phyloP scores from a whole-genome alignment of 1,140 invertebrate species.

The Lucilia sericata region DNA sequence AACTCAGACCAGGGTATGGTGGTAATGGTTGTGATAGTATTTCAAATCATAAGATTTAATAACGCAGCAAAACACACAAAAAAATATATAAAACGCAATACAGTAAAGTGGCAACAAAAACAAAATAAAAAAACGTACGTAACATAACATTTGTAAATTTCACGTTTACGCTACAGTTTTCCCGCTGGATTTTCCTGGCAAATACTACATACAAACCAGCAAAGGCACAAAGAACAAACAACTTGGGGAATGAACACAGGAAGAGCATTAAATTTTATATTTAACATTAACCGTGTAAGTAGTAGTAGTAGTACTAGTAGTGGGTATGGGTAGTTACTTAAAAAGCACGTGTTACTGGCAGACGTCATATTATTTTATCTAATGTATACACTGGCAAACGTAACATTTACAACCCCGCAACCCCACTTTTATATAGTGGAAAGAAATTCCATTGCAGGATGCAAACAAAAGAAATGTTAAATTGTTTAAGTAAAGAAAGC shows the following conservation, averaged over 20 bases:
- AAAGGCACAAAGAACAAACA: neutral
- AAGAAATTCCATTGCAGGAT: neutral
- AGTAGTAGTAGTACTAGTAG: neutral
- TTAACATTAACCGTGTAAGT: neutral
- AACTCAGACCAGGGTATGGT: neutral
- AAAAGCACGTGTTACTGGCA: conserved; percentile 11
- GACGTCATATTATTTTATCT: neutral
- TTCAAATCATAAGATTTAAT: neutral
- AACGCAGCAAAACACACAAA: neutral
- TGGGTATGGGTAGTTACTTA: neutral
- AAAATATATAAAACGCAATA: neutral
- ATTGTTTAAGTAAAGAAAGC: neutral
- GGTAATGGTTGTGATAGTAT: neutral
- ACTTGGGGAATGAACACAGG: too few species aligned
- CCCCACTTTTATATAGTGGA: neutral
- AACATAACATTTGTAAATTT: neutral
- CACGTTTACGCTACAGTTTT: conserved; percentile 5
- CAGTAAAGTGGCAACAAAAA: conserved; percentile 5
- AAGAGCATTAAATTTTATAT: conserved; percentile 9
- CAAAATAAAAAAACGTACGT: too few species aligned
- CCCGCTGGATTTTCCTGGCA: neutral
- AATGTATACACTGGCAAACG: too few species aligned
- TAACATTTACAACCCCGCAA: neutral
- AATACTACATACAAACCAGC: neutral
- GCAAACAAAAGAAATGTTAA: neutral